Evolutionary conservation across 1,140 invertebrate genomes (phyloP), one percentile per base, ranked within the genome.

Genomic region (Drosophila nasuta): DNA sequence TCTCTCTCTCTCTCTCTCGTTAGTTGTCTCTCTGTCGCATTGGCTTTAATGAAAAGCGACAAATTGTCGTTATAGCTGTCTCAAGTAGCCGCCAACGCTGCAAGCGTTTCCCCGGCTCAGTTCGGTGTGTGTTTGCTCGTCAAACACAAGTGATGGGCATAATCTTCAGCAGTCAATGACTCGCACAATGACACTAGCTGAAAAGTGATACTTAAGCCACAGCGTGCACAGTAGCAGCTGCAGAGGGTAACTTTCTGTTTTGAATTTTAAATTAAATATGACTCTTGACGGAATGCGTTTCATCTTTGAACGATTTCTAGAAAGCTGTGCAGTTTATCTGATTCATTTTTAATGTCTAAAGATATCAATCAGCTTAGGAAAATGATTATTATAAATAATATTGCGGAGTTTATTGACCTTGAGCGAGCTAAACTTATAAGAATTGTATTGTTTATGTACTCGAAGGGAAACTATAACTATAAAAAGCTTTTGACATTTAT

Each of bases 41-140:
- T 25, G 20, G 6, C 13, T 73, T 70, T 75, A 77, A 77, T 80
- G 75, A 75, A 78, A 82, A 72, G 79, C 63, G 71, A 87, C 79
- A 86, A 87, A 69, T 79, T 69, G 78, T 78, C 80, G 64, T 83
- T 78, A 64, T 66, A 54, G 67, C 65, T 79, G 77, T 87, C 83
- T 81, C 85, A 77, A 86, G 82, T 76, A 73, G 75, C 69, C 54
- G 49, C 58, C 43, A 7, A n/a, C 8, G 60, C 45, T 62, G 28
- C 25, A 10, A 49, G 28, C 62, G 62, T 63, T 41, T 63, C 17
- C 13, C 60, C 38, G 17, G 52, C 52, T 49, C 35, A 6, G 13
- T 43, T 15, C 20, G 20, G 20, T 41, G 51, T 35, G 5, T 72
- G 41, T 60, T 46, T 54, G 58, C 66, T 46, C 35, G 41, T 62